These are phyloP conservation scores for Leucopsar rothschildi DNA, from an alignment of 2,113 vertebrate species.

Conservation along the genomic window DNA sequence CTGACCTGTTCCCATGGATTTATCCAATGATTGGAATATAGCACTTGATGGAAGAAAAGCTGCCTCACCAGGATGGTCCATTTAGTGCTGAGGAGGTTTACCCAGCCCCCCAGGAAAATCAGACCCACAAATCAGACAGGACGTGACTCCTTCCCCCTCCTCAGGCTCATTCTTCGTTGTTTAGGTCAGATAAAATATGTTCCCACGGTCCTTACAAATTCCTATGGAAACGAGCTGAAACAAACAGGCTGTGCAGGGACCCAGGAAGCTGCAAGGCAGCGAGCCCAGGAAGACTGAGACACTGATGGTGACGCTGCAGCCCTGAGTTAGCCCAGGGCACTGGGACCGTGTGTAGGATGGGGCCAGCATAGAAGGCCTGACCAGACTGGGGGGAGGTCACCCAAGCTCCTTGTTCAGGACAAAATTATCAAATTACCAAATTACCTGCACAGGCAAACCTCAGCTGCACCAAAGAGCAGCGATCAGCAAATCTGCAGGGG, in stretches of 20 bases:
- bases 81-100: neutral
- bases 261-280: fast-evolving
- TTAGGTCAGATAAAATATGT: neutral
- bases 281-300: neutral
- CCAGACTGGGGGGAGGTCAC: neutral
- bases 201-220: neutral
- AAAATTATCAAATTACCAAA: neutral
- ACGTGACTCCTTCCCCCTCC: neutral
- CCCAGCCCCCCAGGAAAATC: neutral
- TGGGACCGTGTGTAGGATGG: fast-evolving
- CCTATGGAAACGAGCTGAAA: neutral
- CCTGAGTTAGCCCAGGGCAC: neutral
- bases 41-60: neutral
- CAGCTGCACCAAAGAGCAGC: neutral
- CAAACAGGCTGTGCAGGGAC: neutral
- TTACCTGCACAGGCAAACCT: neutral
- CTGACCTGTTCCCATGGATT: neutral
- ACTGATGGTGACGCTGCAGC: fast-evolving
- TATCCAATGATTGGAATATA: neutral
- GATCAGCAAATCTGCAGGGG: neutral
- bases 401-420: neutral
- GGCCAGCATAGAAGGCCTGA: neutral
- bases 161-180: neutral
- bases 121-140: neutral
- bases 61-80: neutral